Percentiles rank a stretch among this genome's conserved stretches.
phyloP scores from a whole-genome alignment of 2,113 vertebrate species.

The Gobiocypris rarus region DNA sequence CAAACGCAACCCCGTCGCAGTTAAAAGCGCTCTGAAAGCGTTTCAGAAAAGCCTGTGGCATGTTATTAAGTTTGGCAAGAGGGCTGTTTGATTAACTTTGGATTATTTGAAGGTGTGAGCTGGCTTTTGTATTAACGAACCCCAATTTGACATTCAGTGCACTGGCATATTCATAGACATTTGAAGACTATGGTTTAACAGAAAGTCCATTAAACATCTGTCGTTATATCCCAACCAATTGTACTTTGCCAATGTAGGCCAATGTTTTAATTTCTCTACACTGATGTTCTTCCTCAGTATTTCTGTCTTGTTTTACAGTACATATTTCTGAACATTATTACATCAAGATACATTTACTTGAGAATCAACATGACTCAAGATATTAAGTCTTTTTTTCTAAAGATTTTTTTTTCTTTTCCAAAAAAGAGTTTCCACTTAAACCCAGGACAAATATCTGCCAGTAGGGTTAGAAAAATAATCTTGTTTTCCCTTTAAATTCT shows the following conservation, averaged over 20 bases:
- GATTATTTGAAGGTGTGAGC: constrained; percentile 16
- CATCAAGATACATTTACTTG: too few relatives aligned
- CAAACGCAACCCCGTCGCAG: constrained; percentile 34
- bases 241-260: neutral
- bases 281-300: too few relatives aligned
- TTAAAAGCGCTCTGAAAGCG: constrained; percentile 18
- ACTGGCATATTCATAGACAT: neutral
- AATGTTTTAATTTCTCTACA: neutral
- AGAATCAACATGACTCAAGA: too few relatives aligned
- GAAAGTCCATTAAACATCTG: neutral
- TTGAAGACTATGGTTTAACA: neutral
- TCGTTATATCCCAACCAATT: neutral
- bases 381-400: too few relatives aligned
- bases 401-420: too few relatives aligned
- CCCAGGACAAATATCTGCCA: too few relatives aligned
- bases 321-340: too few relatives aligned
- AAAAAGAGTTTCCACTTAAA: too few relatives aligned
- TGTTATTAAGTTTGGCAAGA: constrained; percentile 39
- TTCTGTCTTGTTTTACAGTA: too few relatives aligned
- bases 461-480: too few relatives aligned
- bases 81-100: constrained; percentile 36
- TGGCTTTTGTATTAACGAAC: neutral
- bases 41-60: constrained; percentile 40
- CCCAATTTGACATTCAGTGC: neutral
- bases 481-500: too few relatives aligned